phyloP scores from a whole-genome alignment of 2,113 vertebrate genomes.

The Merops nubicus region DNA sequence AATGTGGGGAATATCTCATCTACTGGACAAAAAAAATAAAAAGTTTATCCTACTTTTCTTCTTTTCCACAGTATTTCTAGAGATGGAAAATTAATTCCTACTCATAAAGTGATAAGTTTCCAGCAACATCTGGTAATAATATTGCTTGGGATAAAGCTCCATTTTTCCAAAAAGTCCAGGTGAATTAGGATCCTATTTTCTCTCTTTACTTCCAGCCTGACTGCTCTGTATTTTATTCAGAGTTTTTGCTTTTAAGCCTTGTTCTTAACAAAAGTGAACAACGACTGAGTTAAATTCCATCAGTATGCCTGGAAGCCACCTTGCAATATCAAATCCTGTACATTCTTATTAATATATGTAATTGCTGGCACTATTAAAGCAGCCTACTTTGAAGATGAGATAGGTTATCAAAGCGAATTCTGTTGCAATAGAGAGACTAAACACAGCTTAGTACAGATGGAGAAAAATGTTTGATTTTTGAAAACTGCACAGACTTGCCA shows the following conservation, averaged over 20 bases:
- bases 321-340: neutral
- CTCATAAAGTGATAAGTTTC: rapidly evolving
- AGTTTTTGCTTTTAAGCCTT: neutral
- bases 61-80: neutral
- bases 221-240: neutral
- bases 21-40: neutral
- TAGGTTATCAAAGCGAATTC: neutral
- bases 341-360: neutral
- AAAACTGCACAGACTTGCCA: neutral
- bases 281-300: neutral
- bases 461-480: neutral
- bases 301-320: neutral
- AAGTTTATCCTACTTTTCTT: neutral
- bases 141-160: neutral
- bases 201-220: neutral
- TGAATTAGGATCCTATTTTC: neutral
- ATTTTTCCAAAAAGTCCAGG: neutral
- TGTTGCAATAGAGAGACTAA: neutral
- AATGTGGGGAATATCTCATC: neutral
- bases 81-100: neutral
- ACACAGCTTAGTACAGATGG: neutral
- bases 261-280: neutral
- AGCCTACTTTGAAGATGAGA: neutral
- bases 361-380: neutral
- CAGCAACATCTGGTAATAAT: neutral